Conservation (phyloP, 2,113 vertebrate species). For the Ptilorrhoa leucosticta region DNA sequence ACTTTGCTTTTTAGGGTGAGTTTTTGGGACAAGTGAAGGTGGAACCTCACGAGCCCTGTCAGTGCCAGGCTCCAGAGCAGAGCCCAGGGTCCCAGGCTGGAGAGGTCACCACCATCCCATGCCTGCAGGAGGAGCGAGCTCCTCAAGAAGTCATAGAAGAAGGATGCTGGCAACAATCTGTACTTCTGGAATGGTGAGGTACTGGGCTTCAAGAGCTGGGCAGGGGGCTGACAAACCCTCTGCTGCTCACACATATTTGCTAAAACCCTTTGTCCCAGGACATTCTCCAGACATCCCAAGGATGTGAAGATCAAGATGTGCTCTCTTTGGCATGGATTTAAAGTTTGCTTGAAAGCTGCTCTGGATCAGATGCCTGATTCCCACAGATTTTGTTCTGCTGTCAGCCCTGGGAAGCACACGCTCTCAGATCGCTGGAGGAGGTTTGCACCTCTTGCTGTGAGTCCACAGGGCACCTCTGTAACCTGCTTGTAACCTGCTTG, state of each 20-base stretch:
- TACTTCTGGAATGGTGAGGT: background rate
- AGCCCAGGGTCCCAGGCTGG: background rate
- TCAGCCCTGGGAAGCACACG: background rate
- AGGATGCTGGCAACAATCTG: background rate
- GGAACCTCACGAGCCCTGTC: background rate
- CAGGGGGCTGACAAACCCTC: background rate
- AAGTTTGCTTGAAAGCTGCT: background rate
- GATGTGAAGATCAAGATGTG: background rate
- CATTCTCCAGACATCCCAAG: background rate
- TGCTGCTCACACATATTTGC: background rate
- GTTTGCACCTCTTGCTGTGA: background rate
- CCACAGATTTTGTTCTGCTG: background rate
- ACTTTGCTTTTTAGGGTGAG: background rate
- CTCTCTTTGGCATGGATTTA: background rate
- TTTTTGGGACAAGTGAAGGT: background rate
- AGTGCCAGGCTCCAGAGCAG: background rate
- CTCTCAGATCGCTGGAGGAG: rapidly evolving
- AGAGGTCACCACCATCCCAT: background rate
- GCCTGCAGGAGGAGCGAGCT: background rate
- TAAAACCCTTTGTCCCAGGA: background rate
- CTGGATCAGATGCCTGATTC: background rate
- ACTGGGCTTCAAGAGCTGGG: background rate
- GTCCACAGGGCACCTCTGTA: background rate
- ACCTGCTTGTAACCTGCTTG: background rate
- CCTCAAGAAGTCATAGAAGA: background rate